Base-by-base conservation (phyloP, 2,797 vertebrate genomes). In the Buphagus erythrorhynchus region DNA sequence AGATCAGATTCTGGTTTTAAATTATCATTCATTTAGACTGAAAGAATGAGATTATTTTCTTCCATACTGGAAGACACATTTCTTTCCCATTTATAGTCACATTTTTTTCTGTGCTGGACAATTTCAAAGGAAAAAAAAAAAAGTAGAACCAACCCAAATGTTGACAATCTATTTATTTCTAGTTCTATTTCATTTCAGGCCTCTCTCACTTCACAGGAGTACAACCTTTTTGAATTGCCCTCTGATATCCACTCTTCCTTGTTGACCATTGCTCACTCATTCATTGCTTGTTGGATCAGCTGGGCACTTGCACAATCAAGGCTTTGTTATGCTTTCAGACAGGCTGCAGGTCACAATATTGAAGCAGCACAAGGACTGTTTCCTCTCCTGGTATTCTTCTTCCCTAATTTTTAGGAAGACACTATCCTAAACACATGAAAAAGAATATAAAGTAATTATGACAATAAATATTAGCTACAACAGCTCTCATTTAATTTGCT, bases 241-340 rank as follows among this genome's bases (percentile, higher is more conserved):
- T 91, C 95, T 95, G 92, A 97, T 97, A 97, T 86, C 92, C 95
- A 96, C 95, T 97, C 90, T 77, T 97, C 85, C 91, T 88, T 97
- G 95, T 96, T 97, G 97, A 97, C 96, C 94, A 97, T 78, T 91
- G 94, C 92, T 97, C 94, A 89, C 91, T 97, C 95, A 97, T 97
- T 97, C 97, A 97, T 55, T 92, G 90, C 95, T 95, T 97, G 97
- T 97, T 97, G 97, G 97, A 97, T 97, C 97, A 97, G 97, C 97
- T 97, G 97, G 95, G 94, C 87, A 65, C 85, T 97, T 96, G 82
- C 90, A 97, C 95, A 97, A 95, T 96, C 85, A 78, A 67, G 87
- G 71, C 96, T 97, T 97, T 97, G 96, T 97, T 94, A 72, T 59
- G 61, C 92, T 87, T 96, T 96, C 94, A 96, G 90, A 96, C 95